Percentiles rank a stretch among this genome's conserved stretches.
phyloP scores from a whole-genome alignment of 2,113 vertebrate genomes.

The Protobothrops flavoviridis region DNA sequence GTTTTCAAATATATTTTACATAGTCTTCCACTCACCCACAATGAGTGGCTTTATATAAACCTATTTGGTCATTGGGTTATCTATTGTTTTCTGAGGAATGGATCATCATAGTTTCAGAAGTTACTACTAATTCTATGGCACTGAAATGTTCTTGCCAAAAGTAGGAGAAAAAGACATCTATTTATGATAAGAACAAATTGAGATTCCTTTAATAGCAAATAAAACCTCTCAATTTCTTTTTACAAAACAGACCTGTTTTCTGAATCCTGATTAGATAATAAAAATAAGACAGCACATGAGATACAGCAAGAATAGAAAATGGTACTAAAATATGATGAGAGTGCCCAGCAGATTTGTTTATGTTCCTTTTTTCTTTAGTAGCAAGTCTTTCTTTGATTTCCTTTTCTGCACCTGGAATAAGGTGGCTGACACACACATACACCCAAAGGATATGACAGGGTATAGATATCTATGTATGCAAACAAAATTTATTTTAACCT shows the following conservation, averaged over 20 bases:
- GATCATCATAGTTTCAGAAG: background rate
- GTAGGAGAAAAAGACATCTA: background rate
- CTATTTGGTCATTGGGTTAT: background rate
- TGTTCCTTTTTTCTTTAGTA: background rate
- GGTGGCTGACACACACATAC: background rate
- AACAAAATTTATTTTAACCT: background rate
- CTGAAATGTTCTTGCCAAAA: background rate
- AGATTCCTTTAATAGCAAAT: background rate
- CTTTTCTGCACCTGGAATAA: background rate
- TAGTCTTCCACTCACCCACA: too few species aligned
- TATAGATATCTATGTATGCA: background rate
- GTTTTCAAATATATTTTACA: background rate
- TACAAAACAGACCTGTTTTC: background rate
- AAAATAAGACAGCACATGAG: background rate
- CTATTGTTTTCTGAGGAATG: background rate
- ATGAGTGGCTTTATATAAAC: background rate
- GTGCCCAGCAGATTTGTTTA: background rate
- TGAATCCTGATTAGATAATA: background rate
- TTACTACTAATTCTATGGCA: background rate
- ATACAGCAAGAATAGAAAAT: background rate
- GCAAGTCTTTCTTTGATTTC: background rate
- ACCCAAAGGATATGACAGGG: background rate
- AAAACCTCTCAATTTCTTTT: background rate
- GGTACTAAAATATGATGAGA: background rate
- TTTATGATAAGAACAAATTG: background rate